Evolutionary conservation across 92 coral and sea anemone genomes (phyloP).

Genomic region (Epizoanthus stellaris): DNA sequence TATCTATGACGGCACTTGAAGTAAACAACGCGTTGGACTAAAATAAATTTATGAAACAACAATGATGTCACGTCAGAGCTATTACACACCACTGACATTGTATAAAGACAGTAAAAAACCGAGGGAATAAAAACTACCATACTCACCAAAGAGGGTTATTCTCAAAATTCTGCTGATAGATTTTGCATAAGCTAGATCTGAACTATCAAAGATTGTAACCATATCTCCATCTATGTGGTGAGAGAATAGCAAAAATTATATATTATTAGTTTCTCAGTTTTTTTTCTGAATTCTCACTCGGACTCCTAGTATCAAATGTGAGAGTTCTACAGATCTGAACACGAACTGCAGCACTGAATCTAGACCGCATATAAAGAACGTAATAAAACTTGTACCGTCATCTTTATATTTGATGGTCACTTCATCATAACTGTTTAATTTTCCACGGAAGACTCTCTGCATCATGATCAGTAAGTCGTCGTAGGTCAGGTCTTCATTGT

Average conservation of each 20-base stretch:
- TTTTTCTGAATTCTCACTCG: background rate
- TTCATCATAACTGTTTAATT: conserved; percentile 86
- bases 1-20: background rate
- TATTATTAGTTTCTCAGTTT: no score
- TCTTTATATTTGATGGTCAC: conserved; percentile 96
- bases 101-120: background rate
- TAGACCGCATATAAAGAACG: no score
- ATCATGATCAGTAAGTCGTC: conserved; percentile 96
- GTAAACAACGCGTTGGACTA: no score
- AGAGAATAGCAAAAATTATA: background rate
- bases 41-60: no score
- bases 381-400: conserved; percentile 66
- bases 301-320: background rate
- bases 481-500: conserved; percentile 97
- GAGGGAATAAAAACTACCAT: background rate
- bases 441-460: conserved; percentile 96
- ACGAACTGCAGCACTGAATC: background rate
- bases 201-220: conserved; percentile 96
- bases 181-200: conserved; percentile 92
- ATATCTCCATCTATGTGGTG: conserved; percentile 88
- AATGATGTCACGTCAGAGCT: no score
- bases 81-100: background rate
- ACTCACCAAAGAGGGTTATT: conserved; percentile 96
- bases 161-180: conserved; percentile 86
- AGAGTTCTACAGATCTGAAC: background rate